Percentiles rank a stretch among this genome's conserved stretches.
These are phyloP conservation scores for Zoanthus gigantus DNA, from an alignment of 92 coral and sea anemone species.

Conservation along the genomic window DNA sequence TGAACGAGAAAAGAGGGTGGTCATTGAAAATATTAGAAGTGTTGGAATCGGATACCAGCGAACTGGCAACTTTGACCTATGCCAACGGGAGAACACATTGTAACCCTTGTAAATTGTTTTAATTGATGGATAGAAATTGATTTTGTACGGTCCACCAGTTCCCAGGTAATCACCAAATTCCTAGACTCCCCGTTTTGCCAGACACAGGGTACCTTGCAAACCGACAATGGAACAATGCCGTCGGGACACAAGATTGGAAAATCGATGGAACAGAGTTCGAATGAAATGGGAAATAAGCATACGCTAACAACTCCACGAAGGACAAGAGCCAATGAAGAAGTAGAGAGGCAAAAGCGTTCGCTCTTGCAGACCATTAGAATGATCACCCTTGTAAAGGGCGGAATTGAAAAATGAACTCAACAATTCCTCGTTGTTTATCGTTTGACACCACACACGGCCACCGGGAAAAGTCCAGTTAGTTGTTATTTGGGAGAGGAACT, in stretches of 20 bases:
- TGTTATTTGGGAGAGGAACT: neutral
- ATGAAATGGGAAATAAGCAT: slow-evolving; percentile 6
- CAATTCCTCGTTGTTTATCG: neutral
- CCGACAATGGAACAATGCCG: slow-evolving; percentile 33
- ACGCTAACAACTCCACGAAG: slow-evolving; percentile 35
- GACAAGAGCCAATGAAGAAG: slow-evolving; percentile 48
- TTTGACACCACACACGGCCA: neutral
- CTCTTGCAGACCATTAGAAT: too few relatives aligned
- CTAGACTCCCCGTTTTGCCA: slow-evolving; percentile 57
- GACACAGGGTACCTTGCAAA: slow-evolving; percentile 23
- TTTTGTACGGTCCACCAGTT: slow-evolving; percentile 46
- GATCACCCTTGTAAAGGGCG: neutral
- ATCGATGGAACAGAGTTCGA: slow-evolving; percentile 12
- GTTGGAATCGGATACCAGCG: too few relatives aligned
- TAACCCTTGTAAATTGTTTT: slow-evolving; percentile 57
- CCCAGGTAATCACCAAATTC: slow-evolving; percentile 44
- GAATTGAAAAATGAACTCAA: neutral
- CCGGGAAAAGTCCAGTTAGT: neutral
- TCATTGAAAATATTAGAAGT: too few relatives aligned
- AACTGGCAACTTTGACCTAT: too few relatives aligned
- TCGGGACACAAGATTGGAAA: neutral
- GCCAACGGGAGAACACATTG: slow-evolving; percentile 25
- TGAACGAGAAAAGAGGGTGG: too few relatives aligned
- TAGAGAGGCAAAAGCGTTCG: slow-evolving; percentile 26
- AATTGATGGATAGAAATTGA: slow-evolving; percentile 66